Percentiles rank a stretch among this genome's conserved stretches.
Conservation (phyloP, 2,888 invertebrate species). For the Epistrophella euchroma region DNA sequence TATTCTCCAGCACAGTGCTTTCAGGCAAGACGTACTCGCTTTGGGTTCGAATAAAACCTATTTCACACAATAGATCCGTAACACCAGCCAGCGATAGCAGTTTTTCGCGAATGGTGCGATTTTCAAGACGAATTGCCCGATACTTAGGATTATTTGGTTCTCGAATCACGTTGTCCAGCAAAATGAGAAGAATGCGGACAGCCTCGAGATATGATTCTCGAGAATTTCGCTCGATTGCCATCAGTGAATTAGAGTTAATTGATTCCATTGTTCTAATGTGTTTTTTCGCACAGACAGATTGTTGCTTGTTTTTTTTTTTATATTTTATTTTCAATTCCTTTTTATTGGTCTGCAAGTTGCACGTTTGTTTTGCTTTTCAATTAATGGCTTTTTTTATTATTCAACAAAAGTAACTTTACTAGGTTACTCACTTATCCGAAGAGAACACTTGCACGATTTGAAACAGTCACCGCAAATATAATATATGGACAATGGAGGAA, state of each 20-base stretch:
- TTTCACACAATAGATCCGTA: constrained; percentile 80
- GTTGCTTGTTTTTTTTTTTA: not conserved
- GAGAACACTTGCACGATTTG: constrained; percentile 31
- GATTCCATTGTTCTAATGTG: constrained; percentile 72
- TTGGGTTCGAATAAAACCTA: constrained; percentile 80
- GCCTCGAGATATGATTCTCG: constrained; percentile 81
- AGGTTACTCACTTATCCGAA: constrained; percentile 42
- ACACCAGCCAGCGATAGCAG: constrained; percentile 80
- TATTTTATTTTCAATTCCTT: not conserved
- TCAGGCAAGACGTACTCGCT: constrained; percentile 79
- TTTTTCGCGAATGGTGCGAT: constrained; percentile 82
- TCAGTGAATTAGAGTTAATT: constrained; percentile 74
- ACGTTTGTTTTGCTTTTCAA: constrained; percentile 27
- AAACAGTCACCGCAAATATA: constrained; percentile 7
- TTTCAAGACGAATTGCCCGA: constrained; percentile 82
- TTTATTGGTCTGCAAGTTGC: constrained; percentile 42
- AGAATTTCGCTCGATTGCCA: constrained; percentile 78
- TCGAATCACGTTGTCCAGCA: constrained; percentile 82
- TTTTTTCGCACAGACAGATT: constrained; percentile 39
- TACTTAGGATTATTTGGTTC: constrained; percentile 82
- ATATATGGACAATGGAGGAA: not conserved
- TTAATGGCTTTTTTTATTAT: constrained; percentile 23
- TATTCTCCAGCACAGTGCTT: constrained; percentile 80
- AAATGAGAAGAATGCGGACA: constrained; percentile 81
- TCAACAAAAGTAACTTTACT: constrained; percentile 38